These are phyloP conservation scores for Eublepharis macularius DNA, from an alignment of 2,113 vertebrate species.

Conservation along the genomic window DNA sequence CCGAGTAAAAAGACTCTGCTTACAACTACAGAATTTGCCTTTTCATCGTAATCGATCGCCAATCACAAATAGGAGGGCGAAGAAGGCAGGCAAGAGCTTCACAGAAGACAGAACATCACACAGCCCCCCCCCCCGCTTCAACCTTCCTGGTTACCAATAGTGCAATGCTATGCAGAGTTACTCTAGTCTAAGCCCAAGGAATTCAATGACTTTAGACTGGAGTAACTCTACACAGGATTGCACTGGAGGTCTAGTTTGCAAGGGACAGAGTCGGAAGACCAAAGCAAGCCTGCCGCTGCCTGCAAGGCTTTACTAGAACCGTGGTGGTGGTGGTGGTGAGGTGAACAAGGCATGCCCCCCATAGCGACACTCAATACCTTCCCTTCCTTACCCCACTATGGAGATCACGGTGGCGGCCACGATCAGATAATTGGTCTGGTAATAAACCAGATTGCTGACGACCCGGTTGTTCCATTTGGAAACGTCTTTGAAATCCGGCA, in stretches of 20 bases:
- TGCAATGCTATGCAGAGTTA: no score
- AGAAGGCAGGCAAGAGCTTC: no score
- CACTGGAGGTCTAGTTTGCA: background rate
- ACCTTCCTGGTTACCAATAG: background rate
- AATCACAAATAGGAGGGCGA: no score
- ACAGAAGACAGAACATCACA: no score
- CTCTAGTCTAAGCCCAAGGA: background rate
- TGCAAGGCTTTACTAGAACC: background rate
- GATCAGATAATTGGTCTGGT: conserved; percentile 92
- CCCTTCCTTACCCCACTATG: conserved; percentile 85
- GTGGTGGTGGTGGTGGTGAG: background rate
- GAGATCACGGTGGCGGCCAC: conserved; percentile 82
- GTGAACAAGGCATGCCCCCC: background rate
- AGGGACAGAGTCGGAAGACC: background rate
- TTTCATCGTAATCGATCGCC: no score
- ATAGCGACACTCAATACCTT: no score
- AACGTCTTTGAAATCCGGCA: conserved; percentile 85
- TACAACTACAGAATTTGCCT: no score
- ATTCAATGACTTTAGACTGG: no score
- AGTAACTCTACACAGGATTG: no score
- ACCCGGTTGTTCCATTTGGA: conserved; percentile 93
- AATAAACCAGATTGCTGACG: conserved; percentile 93
- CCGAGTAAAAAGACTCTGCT: no score
- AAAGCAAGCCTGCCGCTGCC: background rate
- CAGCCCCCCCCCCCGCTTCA: no score